Evolutionary conservation across 2,113 vertebrate species (phyloP), one percentile per base, ranked within the genome.

Genomic region (Colinus virginianus): DNA sequence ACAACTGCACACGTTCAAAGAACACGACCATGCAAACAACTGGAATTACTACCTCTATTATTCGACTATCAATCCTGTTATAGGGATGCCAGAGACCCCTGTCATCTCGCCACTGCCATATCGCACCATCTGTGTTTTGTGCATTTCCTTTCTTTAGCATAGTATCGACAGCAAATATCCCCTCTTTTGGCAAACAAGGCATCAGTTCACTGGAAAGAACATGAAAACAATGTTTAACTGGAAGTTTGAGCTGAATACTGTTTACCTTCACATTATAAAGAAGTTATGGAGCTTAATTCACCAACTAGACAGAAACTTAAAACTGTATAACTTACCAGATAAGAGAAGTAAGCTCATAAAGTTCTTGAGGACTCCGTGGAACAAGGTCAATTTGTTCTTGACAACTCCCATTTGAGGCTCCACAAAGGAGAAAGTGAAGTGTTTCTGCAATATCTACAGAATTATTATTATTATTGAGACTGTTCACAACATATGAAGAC

Each of bases 71-170:
- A 84, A 99, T 99, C 94, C 99, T 98, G 97, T 99, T 99, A 97
- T 99, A 99, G 10, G 99, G 99, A 97, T 99, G 99, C 99, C 99
- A 99, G 72, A 99, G 98, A 80, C 99, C 99, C 51, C 99, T 97
- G 96, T 99, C 99, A 94, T 99, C 99, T 79, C 99, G 97, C 99
- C 99, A 99, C 55, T 99, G 99, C 99, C 99, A 99, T 93, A 99
- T 99, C 4, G 99, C 99, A 42, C 99, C 99, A 79, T 99, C 99
- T 34, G 99, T 99, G 81, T 99, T 99, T 97, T 99, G 99, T 5
- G 99, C 98, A 48, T 99, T 99, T 96, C 99, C 99, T 96, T 99
- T 99, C 97, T 99, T 99, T 79, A 99, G 97, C 99, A 99, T 99
- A 88, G 98, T 97, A 96, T 99, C 99, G 86, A 99, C 99, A 51